A percentile compares a stretch with the other conserved stretches of the same genome.
These are phyloP conservation scores for Rhopilema esculentum DNA, from an alignment of 30 jellyfish, hydroid and myxozoan species.

Conservation along the genomic window DNA sequence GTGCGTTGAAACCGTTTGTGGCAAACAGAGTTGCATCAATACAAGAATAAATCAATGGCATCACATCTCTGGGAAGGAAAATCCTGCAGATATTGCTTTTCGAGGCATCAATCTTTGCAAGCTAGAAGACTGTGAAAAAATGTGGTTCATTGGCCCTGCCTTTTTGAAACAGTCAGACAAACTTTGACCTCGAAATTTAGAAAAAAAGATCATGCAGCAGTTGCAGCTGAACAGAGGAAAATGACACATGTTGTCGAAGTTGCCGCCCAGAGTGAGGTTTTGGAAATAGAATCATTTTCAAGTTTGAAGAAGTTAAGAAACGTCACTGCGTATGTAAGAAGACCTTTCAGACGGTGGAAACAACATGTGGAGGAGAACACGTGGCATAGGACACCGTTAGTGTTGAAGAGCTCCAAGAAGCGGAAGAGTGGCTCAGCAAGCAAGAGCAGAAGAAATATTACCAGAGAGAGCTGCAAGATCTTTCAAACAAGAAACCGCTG, in stretches of 20 bases:
- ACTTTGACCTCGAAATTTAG: constrained; percentile 41
- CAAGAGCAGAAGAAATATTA: constrained; percentile 33
- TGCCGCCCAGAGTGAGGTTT: constrained; percentile 16
- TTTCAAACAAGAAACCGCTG: constrained; percentile 46
- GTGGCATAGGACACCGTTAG: constrained; percentile 23
- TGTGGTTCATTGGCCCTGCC: constrained; percentile 62
- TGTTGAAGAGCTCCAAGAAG: constrained; percentile 55
- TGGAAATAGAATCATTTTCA: constrained; percentile 40
- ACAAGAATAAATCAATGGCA: constrained; percentile 57
- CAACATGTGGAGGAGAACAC: constrained; percentile 27
- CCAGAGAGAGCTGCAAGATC: constrained; percentile 51
- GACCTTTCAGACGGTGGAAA: constrained; percentile 43
- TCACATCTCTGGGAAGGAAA: constrained; percentile 53
- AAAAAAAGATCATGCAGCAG: constrained; percentile 8
- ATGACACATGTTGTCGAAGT: constrained; percentile 31
- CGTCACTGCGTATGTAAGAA: constrained; percentile 22
- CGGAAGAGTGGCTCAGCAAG: constrained; percentile 49
- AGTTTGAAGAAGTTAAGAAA: constrained; percentile 53
- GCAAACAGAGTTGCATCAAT: constrained; percentile 53
- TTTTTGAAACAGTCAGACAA: constrained; percentile 13
- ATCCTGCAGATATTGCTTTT: constrained; percentile 55
- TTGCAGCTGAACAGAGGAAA: constrained; percentile 43
- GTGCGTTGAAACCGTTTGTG: constrained; percentile 52
- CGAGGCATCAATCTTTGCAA: constrained; percentile 41
- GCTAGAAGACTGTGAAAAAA: constrained; percentile 24